Conservation (phyloP, 2,113 vertebrate genomes). For the Phylloscopus whistleri region DNA sequence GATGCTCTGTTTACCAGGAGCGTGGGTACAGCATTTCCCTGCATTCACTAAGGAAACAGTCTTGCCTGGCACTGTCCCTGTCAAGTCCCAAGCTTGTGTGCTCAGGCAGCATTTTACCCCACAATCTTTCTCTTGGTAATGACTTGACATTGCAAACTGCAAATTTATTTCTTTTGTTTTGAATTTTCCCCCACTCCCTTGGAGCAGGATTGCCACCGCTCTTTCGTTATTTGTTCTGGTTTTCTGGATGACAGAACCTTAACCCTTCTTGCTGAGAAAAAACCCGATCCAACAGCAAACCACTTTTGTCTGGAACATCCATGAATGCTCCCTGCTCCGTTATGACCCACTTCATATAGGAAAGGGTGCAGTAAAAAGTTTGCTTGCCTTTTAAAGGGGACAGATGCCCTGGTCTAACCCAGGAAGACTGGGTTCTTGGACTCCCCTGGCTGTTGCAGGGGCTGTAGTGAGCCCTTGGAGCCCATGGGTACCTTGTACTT, state of each 20-base stretch:
- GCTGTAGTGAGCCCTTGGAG: not conserved
- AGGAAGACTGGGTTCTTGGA: not conserved
- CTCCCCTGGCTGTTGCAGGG: not conserved
- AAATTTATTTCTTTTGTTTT: not conserved
- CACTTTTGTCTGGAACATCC: not conserved
- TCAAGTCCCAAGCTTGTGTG: not conserved
- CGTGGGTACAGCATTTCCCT: fast-evolving
- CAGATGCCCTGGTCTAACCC: fast-evolving
- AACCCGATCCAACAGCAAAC: not conserved
- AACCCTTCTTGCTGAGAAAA: not conserved
- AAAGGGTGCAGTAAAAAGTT: not conserved
- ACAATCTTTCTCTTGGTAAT: not conserved
- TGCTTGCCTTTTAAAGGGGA: not conserved
- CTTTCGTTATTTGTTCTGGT: not conserved
- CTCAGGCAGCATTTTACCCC: not conserved
- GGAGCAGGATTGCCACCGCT: not conserved
- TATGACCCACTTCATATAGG: fast-evolving
- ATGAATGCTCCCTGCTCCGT: fast-evolving
- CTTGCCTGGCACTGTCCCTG: not conserved
- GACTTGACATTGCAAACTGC: not conserved
- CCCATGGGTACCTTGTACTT: fast-evolving
- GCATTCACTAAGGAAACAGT: fast-evolving
- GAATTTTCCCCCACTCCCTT: not conserved
- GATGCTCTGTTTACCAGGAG: not conserved
- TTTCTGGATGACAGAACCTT: not conserved